Evolutionary conservation across 2,113 vertebrate genomes (phyloP).

Genomic region (Arothron firmamentum): DNA sequence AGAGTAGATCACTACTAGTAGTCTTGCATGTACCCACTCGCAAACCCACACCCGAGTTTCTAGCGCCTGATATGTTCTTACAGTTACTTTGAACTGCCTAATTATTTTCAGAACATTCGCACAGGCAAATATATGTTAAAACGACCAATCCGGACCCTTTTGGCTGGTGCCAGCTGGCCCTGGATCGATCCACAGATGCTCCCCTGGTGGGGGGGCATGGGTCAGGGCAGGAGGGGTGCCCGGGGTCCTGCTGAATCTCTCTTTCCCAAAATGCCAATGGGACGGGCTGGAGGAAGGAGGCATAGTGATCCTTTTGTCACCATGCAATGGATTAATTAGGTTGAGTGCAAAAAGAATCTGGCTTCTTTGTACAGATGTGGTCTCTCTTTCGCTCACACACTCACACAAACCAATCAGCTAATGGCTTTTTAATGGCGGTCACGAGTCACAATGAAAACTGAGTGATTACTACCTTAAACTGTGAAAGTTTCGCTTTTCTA

Average conservation of each 20-base stretch:
- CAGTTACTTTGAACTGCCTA: too few species aligned
- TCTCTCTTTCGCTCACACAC: conserved; percentile 14
- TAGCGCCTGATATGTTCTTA: too few species aligned
- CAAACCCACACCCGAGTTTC: too few species aligned
- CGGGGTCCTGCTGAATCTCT: conserved; percentile 64
- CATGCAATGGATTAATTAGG: conserved; percentile 70
- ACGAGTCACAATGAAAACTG: background rate
- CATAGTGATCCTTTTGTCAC: conserved; percentile 55
- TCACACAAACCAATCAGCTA: conserved; percentile 37
- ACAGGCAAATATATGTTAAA: conserved; percentile 15
- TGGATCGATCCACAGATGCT: conserved; percentile 77
- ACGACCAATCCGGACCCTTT: conserved; percentile 43
- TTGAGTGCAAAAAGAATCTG: conserved; percentile 53
- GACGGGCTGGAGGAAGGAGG: conserved; percentile 48
- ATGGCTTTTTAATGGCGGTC: conserved; percentile 45
- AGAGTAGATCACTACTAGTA: background rate
- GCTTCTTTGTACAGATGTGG: conserved; percentile 42
- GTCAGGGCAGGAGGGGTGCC: conserved; percentile 69
- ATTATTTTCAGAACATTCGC: background rate
- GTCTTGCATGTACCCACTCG: too few species aligned
- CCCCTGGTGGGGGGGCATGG: conserved; percentile 71
- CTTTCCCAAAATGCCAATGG: conserved; percentile 70
- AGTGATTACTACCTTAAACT: too few species aligned
- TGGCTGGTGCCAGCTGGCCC: conserved; percentile 70
- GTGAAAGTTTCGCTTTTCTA: too few species aligned